Base-by-base conservation (phyloP, 2,113 vertebrate genomes). In the Sterna hirundo region DNA sequence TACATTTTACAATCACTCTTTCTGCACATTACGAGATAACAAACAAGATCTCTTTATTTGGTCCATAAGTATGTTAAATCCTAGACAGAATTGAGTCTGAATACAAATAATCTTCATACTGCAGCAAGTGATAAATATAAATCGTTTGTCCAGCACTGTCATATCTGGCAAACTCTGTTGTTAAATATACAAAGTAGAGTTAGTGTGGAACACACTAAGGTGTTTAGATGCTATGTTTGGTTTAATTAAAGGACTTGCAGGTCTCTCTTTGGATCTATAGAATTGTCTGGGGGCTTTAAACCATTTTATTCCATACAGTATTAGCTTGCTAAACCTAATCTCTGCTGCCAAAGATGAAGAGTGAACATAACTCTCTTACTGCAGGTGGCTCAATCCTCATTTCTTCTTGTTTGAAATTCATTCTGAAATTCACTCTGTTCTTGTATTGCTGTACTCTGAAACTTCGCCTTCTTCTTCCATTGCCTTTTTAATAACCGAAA, bases 401-500 rank as follows among this genome's bases (percentile, higher is more conserved):
- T 96, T 96, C 69, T 95, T 92, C 27, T 96, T 95, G 86, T 94
- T 94, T 96, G 90, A 90, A 90, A 83, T 89, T 89, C 86, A 82
- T 65, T 94, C 81, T 96, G 90, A 90, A 90, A 83, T 89, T 89
- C 86, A 82, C 68, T 94, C 81, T 86, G 66, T 38, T 84, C 81
- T 92, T 88, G 62, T 66, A 75, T 84, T 84, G 57, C 88, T 88
- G 55, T 86, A 90, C 83, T 97, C 82, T 80, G 87, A 96, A 97
- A 97, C 77, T 94, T 96, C 69, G 44, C 86, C 40, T 70, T 76
- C 38, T 51, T 72, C 36, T 92, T 74, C 90, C 57, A 68, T 95
- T 97, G 90, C 71, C 58, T 96, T 91, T 94, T 95, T 94, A 97
- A 97, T 97, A 97, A 97, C 88, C 92, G 87, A 96, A 97, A 75